Percentiles rank a stretch among this genome's conserved stretches.
Conservation (phyloP, 2,797 vertebrate genomes). For the Falco cherrug region DNA sequence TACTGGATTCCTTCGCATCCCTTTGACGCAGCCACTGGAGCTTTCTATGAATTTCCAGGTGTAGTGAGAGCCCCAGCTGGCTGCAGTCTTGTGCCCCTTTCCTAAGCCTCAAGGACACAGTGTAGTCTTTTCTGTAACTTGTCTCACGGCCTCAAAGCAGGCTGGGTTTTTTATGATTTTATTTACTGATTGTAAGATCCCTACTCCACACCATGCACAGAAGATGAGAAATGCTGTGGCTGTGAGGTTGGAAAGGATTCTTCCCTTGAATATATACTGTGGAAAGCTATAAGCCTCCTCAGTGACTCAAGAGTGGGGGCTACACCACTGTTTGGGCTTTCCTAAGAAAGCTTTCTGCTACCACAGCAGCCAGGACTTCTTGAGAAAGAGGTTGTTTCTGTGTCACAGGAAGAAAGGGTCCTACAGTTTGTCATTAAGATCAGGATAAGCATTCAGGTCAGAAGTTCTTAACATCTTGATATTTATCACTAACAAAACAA, state of each 20-base stretch:
- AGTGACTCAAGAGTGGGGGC: neutral
- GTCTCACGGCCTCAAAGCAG: neutral
- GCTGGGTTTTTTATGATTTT: neutral
- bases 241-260: neutral
- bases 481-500: neutral
- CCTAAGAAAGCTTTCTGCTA: neutral
- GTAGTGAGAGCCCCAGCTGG: neutral
- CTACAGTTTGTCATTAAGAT: neutral
- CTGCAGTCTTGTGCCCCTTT: neutral
- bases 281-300: neutral
- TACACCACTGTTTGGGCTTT: neutral
- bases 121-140: neutral
- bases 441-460: neutral
- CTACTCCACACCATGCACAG: neutral
- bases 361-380: neutral
- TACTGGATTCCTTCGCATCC: neutral
- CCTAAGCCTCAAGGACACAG: neutral
- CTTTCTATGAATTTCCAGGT: neutral
- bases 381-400: neutral
- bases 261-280: neutral
- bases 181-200: neutral
- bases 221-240: neutral
- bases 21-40: neutral
- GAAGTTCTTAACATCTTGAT: neutral
- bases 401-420: neutral